Evolutionary conservation across 53 echinoderm and acorn worm species (phyloP), one percentile per base, ranked within the genome.

Genomic region (Patiria pectinifera): DNA sequence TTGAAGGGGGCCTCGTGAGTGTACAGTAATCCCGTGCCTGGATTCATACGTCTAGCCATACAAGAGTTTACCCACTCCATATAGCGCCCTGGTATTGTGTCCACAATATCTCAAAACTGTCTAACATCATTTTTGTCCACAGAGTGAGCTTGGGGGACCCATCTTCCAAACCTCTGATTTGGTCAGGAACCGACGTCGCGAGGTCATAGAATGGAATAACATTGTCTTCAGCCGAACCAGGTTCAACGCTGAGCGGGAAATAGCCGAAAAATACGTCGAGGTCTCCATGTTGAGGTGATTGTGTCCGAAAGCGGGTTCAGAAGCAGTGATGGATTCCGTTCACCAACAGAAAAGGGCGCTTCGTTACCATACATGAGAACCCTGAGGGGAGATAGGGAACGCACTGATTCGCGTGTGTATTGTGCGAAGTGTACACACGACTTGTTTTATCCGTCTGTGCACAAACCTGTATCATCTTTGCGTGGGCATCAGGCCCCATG

Each of bases 131-230:
- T n/a, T 86, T 23, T 85, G 18, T 85, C 22, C 59, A 80, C 92
- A 98, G 98, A 91, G 87, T 61, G 98, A 96, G 48, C 87, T 94
- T 43, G 87, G 94, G 23, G 94, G 95, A n/a, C 94, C 95, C 0
- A 85, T 93, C 11, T 98, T 98, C 78, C 92, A 98, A 87, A 98
- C 98, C 3, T 95, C 95, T 4, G 98, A 98, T 74, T 83, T 98
- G 79, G 92, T 76, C 7, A 78, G 95, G 23, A 95, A 95, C 25
- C 80, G 87, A 76, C 82, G 86, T 23, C 92, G 96, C 6, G 93
- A 93, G 10, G 92, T 98, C 14, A 48, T 95, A 2, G 95, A 94
- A 62, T 98, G 98, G 98, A 96, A 95, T 45, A 98, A 98, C 69
- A 95, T 96, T 24, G 92, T 94, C 79, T 98, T 94, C 82, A 90